A percentile compares a stretch with the other conserved stretches of the same genome.
phyloP scores from a whole-genome alignment of 2,888 invertebrate species.

The Chloroclysta siterata region DNA sequence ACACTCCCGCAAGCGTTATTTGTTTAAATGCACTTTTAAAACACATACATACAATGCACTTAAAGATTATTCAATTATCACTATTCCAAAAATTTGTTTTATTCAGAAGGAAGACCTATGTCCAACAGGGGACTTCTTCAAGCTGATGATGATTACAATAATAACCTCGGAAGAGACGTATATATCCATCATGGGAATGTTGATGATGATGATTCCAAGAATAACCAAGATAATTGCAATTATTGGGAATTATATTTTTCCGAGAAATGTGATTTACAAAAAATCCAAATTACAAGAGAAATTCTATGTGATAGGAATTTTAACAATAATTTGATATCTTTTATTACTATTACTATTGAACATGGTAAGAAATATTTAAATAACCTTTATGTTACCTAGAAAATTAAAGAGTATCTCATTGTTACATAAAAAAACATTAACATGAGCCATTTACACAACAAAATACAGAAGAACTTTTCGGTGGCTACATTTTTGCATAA shows the following conservation, averaged over 20 bases:
- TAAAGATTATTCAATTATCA: constrained; percentile 31
- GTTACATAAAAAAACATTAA: not conserved
- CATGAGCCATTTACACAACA: not conserved
- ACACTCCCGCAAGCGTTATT: constrained; percentile 65
- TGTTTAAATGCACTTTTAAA: constrained; percentile 69
- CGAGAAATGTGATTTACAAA: not conserved
- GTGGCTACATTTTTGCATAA: not conserved
- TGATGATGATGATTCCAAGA: not conserved
- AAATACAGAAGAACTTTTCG: not conserved
- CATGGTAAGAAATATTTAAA: constrained; percentile 24
- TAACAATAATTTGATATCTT: not conserved
- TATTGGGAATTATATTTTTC: not conserved
- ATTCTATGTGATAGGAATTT: not conserved
- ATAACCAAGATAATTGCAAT: constrained; percentile 1
- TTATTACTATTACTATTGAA: not conserved
- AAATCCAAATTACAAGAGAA: not conserved
- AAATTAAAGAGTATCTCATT: constrained; percentile 14
- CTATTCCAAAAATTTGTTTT: not conserved
- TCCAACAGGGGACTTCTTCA: no score
- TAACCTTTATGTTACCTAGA: constrained; percentile 22
- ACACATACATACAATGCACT: constrained; percentile 40
- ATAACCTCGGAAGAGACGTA: no score
- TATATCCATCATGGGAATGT: no score
- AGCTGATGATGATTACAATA: no score
- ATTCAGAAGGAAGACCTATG: no score